phyloP scores from a whole-genome alignment of 2,888 invertebrate genomes.

The Cryptosula pallasiana region DNA sequence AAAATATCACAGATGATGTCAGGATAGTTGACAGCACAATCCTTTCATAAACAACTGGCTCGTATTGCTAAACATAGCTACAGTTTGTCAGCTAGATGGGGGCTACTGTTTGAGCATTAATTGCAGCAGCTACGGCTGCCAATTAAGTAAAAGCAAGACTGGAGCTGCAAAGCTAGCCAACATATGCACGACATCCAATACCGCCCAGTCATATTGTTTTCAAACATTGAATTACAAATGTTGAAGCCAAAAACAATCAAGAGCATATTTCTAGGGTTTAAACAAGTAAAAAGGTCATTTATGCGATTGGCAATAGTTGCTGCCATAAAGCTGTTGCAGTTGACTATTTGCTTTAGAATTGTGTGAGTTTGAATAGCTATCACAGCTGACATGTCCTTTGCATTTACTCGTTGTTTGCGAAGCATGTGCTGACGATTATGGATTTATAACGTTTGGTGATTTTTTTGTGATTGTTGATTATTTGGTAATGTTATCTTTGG shows the following conservation, averaged over 20 bases:
- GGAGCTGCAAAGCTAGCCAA: neutral
- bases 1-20: neutral
- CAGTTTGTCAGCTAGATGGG: neutral
- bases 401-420: too few relatives aligned
- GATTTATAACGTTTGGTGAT: too few relatives aligned
- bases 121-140: slow-evolving; percentile 16
- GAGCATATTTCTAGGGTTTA: neutral
- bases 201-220: neutral
- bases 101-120: neutral
- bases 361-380: too few relatives aligned
- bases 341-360: too few relatives aligned
- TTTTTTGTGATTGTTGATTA: too few relatives aligned
- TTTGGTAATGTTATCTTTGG: too few relatives aligned
- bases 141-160: neutral
- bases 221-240: neutral
- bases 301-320: too few relatives aligned
- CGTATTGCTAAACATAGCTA: slow-evolving; percentile 1
- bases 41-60: slow-evolving; percentile 15
- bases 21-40: neutral
- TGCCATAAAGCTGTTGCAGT: too few relatives aligned
- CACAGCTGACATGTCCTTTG: too few relatives aligned
- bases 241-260: neutral
- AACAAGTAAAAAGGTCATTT: neutral
- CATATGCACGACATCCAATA: neutral
- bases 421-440: too few relatives aligned